Base-by-base conservation (phyloP, 1,140 invertebrate species). In the Drosophila mauritiana region DNA sequence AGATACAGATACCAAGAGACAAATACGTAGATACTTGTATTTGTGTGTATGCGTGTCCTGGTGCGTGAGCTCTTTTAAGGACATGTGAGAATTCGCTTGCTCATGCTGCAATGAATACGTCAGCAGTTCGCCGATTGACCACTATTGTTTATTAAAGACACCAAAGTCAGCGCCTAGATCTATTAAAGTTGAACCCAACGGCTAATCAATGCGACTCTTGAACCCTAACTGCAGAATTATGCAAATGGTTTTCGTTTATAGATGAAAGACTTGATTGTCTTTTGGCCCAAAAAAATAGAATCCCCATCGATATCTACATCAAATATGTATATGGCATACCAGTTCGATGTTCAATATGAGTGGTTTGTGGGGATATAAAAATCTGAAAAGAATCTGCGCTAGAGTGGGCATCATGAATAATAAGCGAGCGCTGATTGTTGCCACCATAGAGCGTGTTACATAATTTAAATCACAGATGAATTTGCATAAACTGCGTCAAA, bases 231-330 rank as follows among this genome's bases (percentile, higher is more conserved):
- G 74, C 58, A 73, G 61, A 89, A 78, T 89, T 89, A 88, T 89
- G 84, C 58, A 89, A 84, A 88, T 88, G 52, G 39, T 54, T 76
- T 76, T 75, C 31, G 62, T 73, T 83, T 88, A 86, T 86, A 86
- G 79, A 88, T 86, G 73, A 86, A 88, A 82, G 77, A 64, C 69
- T 73, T 88, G 79, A 86, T 86, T 86, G 82, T 63, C 65, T 72
- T 62, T 52, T 22, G 42, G 51, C 57, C 36, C 25, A 37, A 40
- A 37, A 34, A n/a, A 27, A 7, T 37, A 12, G 22, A 37, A 46
- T 43, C n/a, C 48, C 65, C 65, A 67, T 46, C 36, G 52, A 59
- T 46, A 57, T 57, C 31, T 20, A 25, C 49, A 52, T 70, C 82
- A 85, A 85, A 86, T 72, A 65, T 78, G 58, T 57, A 65, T 61